Evolutionary conservation across 2,888 invertebrate species (phyloP), one percentile per base, ranked within the genome.

Genomic region (Drosophila ustulata): DNA sequence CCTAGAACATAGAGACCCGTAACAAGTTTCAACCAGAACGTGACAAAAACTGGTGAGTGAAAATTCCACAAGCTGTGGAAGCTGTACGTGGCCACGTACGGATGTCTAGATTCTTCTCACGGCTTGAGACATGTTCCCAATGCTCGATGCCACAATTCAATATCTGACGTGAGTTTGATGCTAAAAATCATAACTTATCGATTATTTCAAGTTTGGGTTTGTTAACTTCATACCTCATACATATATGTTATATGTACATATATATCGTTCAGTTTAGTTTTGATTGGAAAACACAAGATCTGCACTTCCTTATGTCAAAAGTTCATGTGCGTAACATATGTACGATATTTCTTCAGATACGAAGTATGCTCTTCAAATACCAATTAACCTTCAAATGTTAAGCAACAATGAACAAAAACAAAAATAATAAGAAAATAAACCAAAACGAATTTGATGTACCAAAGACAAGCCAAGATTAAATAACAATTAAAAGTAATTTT

Each of bases 401-500:
- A 57, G 57, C 66, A 65, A 71, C 64, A 65, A 66, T 18, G 30
- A 59, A 55, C 13, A 41, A 41, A 18, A 18, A 41, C 6, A 53
- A 39, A 63, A 34, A 57, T 41, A 61, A 34, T 34, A 47, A 41
- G 8, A 58, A 47, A 63, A 57, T 46, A 58, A 49, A 49, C 58
- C 45, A 26, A 61, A 61, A 67, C 62, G 57, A 53, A 59, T 76
- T 69, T 61, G 65, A 75, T 69, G 65, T 65, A 53, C 41, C 49
- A 61, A 63, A 71, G 61, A 76, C 66, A 75, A 66, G 49, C 62
- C 39, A 57, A 79, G 72, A 81, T 89, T 84, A 78, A 87, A 84
- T 80, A 89, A 83, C 88, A 89, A 89, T 84, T 89, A 84, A 83
- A 82, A 84, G 76, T 76, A 87, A 88, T 80, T 78, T 80, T 80